Evolutionary conservation across 2,888 invertebrate species (phyloP).

Genomic region (Ochropleura leucogaster): DNA sequence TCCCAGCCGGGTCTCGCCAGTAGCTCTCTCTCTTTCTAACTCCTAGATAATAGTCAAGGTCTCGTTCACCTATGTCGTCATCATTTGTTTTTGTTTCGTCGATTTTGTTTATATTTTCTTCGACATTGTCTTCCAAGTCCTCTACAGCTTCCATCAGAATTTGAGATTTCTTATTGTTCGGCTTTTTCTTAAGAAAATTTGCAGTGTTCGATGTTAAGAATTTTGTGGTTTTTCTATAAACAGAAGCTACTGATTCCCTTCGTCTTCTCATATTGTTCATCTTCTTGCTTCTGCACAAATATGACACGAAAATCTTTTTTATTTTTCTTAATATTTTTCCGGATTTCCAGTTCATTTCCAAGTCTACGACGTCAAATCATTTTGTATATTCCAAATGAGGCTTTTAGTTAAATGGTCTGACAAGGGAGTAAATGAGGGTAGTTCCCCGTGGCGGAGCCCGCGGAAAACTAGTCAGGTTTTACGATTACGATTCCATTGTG

Average conservation of each 20-base stretch:
- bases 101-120: slow-evolving; percentile 64
- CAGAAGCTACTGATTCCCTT: slow-evolving; percentile 85
- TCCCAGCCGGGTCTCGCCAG: slow-evolving; percentile 85
- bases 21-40: slow-evolving; percentile 82
- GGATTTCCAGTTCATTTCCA: slow-evolving; percentile 60
- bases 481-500: slow-evolving; percentile 82
- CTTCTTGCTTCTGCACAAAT: slow-evolving; percentile 67
- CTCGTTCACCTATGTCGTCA: slow-evolving; percentile 81
- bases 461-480: slow-evolving; percentile 81
- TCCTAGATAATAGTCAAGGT: slow-evolving; percentile 86
- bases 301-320: slow-evolving; percentile 65
- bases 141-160: slow-evolving; percentile 75
- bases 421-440: slow-evolving; percentile 70
- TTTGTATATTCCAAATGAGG: slow-evolving; percentile 66
- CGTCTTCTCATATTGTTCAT: slow-evolving; percentile 77
- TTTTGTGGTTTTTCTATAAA: slow-evolving; percentile 86
- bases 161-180: slow-evolving; percentile 78
- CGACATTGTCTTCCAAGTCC: slow-evolving; percentile 54
- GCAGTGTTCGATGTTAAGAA: slow-evolving; percentile 83
- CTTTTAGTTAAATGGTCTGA: slow-evolving; percentile 47
- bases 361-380: slow-evolving; percentile 58
- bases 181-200: slow-evolving; percentile 81
- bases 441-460: slow-evolving; percentile 73
- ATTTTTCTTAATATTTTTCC: slow-evolving; percentile 65
- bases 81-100: slow-evolving; percentile 68